Conservation (phyloP, 2,888 invertebrate species). For the Tigriopus californicus region DNA sequence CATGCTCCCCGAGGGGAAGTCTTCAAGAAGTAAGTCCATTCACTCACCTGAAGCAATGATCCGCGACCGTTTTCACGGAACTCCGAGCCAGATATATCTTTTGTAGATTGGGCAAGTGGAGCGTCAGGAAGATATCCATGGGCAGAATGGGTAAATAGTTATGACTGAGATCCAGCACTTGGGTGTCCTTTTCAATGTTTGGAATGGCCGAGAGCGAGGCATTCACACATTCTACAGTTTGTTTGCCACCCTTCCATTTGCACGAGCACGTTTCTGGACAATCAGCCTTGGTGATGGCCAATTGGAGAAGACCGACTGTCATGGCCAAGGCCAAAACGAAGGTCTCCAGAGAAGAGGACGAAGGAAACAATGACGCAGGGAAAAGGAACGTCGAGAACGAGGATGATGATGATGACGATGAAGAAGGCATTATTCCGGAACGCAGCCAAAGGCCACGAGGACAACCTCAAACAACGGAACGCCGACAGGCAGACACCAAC, state of each 20-base stretch:
- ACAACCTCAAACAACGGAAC: no score
- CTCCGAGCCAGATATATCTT: slow-evolving; percentile 63
- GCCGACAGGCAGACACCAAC: no score
- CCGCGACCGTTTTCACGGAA: slow-evolving; percentile 53
- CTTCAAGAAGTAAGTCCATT: no score
- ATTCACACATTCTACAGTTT: slow-evolving; percentile 68
- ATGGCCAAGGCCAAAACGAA: no score
- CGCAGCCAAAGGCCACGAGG: no score
- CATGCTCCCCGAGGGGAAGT: neutral
- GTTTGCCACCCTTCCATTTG: slow-evolving; percentile 82
- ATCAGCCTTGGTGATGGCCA: slow-evolving; percentile 23
- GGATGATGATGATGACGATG: no score
- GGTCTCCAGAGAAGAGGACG: no score
- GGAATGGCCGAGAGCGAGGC: slow-evolving; percentile 57
- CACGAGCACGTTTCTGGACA: slow-evolving; percentile 64
- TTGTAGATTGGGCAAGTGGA: slow-evolving; percentile 64
- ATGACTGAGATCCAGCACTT: slow-evolving; percentile 59
- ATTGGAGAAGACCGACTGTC: no score
- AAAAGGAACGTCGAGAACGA: no score
- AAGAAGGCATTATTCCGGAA: no score
- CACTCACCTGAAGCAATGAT: slow-evolving; percentile 45
- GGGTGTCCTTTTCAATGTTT: slow-evolving; percentile 56
- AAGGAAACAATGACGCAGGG: no score
- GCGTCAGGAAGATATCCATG: slow-evolving; percentile 52
- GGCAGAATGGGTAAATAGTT: slow-evolving; percentile 60